Base-by-base conservation (phyloP, 2,797 vertebrate genomes). In the Lithobates pipiens region DNA sequence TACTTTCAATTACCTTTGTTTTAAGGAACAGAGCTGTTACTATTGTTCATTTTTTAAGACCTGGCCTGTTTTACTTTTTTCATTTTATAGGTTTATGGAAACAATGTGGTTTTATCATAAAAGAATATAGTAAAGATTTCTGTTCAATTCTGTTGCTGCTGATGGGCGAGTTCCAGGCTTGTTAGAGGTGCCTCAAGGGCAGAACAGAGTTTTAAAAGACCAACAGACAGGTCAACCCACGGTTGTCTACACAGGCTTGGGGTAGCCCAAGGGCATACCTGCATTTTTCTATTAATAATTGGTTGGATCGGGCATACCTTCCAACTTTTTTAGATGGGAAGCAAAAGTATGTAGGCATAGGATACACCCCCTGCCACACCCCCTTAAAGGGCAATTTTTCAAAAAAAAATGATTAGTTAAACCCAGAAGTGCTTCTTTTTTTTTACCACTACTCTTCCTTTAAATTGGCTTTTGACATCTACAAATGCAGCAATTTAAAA, bases 81-180 rank as follows among this genome's bases (percentile, higher is more conserved):
- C n/a, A 70, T 63, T 36, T 42, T 71, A 81, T 42, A 63, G 25
- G 46, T 29, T n/a, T 72, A 50, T 57, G 32, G 44, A 72, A 67
- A 23, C 68, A 71, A 54, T 73, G 80, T 73, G 80, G 69, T 82
- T 82, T 73, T 63, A 42, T 50, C 25, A 82, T 82, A 39, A 82
- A 73, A 73, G 18, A 21, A 16, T 63, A 67, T 67, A 67, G 11
- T 21, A n/a, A 65, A 3, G 15, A 82, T 27, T 42, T 73, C n/a
- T 63, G 70, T 63, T 42, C 32, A 71, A 57, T 44, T 50, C 69
- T 68, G 10, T n/a, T 25, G 44, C 67, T 70, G 42, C 32, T 39
- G 27, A 54, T 80, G 78, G 78, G 39, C 57, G 34, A 10, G 13
- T 8, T 74, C 54, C 54, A 65, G n/a, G 23, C 21, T 44, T 39